These are phyloP conservation scores for Bradypodion ventrale DNA, from an alignment of 2,797 vertebrate genomes.

Conservation along the genomic window DNA sequence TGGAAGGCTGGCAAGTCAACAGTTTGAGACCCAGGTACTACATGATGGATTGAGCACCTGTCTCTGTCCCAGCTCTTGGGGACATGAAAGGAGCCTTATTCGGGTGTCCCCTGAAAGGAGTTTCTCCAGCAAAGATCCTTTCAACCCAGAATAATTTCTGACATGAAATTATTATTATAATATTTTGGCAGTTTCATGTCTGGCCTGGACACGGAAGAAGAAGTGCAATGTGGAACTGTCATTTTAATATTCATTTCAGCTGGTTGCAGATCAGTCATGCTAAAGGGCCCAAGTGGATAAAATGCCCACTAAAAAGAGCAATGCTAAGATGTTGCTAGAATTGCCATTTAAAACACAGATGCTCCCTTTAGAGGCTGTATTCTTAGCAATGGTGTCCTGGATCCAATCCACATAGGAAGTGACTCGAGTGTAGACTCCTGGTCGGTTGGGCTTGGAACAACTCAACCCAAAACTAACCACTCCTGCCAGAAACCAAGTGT, in stretches of 20 bases:
- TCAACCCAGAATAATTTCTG: too few species aligned
- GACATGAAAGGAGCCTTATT: too few species aligned
- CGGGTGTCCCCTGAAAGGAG: too few species aligned
- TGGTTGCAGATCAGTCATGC: neutral
- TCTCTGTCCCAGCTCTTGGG: too few species aligned
- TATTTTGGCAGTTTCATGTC: too few species aligned
- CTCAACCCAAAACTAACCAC: constrained; percentile 84
- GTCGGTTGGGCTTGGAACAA: constrained; percentile 73
- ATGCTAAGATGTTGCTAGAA: neutral
- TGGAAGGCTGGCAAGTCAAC: too few species aligned
- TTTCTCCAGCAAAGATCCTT: too few species aligned
- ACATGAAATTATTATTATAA: too few species aligned
- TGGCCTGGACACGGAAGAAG: too few species aligned
- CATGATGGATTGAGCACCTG: too few species aligned
- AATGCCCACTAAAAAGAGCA: neutral
- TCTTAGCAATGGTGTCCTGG: neutral
- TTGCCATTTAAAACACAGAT: neutral
- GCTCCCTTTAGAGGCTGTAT: neutral
- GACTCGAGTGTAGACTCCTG: constrained; percentile 79
- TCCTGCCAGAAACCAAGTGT: constrained; percentile 75
- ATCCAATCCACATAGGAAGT: constrained; percentile 76
- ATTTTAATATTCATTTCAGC: neutral
- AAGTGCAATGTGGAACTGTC: neutral
- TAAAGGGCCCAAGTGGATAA: neutral
- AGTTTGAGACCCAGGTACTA: too few species aligned